Conservation (phyloP, 2,888 invertebrate genomes). For the Argyra leucocephala region DNA sequence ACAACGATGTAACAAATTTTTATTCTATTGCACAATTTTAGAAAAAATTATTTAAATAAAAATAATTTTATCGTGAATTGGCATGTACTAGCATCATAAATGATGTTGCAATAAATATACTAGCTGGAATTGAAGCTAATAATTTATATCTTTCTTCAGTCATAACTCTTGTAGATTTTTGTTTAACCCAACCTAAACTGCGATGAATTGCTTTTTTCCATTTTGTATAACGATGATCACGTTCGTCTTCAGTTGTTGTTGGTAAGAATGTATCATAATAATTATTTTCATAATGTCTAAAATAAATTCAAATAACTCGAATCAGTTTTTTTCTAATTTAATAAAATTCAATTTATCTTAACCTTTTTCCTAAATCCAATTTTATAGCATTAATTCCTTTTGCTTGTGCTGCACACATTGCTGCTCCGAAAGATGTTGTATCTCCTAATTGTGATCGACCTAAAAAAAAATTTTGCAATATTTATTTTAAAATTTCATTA, state of each 20-base stretch:
- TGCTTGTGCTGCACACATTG: slow-evolving; percentile 81
- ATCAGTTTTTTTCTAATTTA: neutral
- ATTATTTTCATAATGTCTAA: slow-evolving; percentile 35
- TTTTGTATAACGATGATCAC: slow-evolving; percentile 72
- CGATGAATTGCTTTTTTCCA: slow-evolving; percentile 94
- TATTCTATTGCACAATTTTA: too few relatives aligned
- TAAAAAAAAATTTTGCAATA: slow-evolving; percentile 29
- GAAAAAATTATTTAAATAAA: too few relatives aligned
- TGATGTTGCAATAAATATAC: slow-evolving; percentile 62
- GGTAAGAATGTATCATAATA: slow-evolving; percentile 71
- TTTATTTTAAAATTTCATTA: too few relatives aligned
- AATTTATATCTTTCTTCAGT: slow-evolving; percentile 74
- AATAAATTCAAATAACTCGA: slow-evolving; percentile 8
- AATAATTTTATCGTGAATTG: neutral
- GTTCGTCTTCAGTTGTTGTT: slow-evolving; percentile 68
- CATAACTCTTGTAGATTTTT: slow-evolving; percentile 63
- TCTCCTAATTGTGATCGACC: slow-evolving; percentile 77
- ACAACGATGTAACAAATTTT: too few relatives aligned
- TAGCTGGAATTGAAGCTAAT: slow-evolving; percentile 68
- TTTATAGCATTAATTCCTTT: slow-evolving; percentile 63
- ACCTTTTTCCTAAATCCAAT: slow-evolving; percentile 50
- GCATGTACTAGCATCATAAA: slow-evolving; percentile 50
- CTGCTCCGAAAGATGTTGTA: slow-evolving; percentile 86
- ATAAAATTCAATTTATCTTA: neutral
- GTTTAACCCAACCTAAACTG: slow-evolving; percentile 78